A percentile compares a stretch with the other conserved stretches of the same genome.
Evolutionary conservation across 2,113 vertebrate genomes (phyloP).

Genomic region (Fulmarus glacialis): DNA sequence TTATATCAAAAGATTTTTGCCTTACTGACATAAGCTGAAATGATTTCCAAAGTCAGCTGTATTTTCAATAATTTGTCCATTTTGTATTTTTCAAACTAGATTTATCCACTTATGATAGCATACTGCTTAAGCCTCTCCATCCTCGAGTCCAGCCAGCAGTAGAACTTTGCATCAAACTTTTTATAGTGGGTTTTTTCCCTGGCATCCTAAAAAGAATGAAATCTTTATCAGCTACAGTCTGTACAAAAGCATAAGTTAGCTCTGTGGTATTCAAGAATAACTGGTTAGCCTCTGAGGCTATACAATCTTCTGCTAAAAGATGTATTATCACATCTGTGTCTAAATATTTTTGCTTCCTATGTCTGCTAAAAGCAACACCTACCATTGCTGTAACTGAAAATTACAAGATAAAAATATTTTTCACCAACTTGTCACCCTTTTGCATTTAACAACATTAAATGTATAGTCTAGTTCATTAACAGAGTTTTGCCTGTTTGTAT

Average conservation of each 20-base stretch:
- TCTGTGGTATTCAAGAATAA: background rate
- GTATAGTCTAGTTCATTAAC: background rate
- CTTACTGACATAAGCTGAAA: background rate
- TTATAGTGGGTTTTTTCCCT: background rate
- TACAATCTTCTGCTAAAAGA: background rate
- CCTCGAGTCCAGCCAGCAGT: background rate
- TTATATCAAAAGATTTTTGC: background rate
- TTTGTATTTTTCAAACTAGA: background rate
- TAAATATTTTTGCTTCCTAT: constrained; percentile 36
- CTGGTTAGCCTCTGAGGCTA: background rate
- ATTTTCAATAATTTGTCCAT: background rate
- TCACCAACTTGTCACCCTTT: background rate
- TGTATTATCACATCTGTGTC: background rate
- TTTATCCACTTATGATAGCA: background rate
- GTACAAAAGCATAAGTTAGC: background rate
- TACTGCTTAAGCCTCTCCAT: background rate
- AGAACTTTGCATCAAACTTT: background rate
- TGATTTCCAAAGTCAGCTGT: background rate
- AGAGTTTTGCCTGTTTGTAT: background rate
- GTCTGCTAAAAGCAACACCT: constrained; percentile 31
- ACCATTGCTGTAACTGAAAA: background rate
- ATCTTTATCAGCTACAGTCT: background rate
- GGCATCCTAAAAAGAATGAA: background rate
- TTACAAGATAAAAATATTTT: constrained; percentile 11
- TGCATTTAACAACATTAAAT: background rate